Base-by-base conservation (phyloP, 2,888 invertebrate genomes). In the Meiosimyza platycephala region DNA sequence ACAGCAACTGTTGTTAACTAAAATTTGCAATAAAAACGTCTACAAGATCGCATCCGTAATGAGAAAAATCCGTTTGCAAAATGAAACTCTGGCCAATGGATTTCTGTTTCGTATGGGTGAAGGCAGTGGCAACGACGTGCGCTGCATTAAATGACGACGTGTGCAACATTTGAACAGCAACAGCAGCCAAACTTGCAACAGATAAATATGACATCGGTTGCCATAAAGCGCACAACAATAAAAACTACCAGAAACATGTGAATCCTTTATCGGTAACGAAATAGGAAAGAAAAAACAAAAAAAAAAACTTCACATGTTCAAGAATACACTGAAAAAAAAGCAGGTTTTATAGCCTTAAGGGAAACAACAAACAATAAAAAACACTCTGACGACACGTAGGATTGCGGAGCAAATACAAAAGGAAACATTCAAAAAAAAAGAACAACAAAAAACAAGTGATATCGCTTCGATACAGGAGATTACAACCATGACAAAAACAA, bases 161-260 rank as follows among this genome's bases (percentile, higher is more conserved):
- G 18, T 28, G 60, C 63, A 63, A 40, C n/a, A 63, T 48, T 13
- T 18, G 50, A 15, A 51, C 13, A 16, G 48, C 40, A 50, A 50
- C 50, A 50, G 22, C 18, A 16, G 59, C 9, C 48, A 50, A 22
- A 50, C 22, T 51, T 50, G 64, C 64, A 48, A 22, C 64, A 50
- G 50, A 50, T 64, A 64, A 64, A 64, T 64, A 64, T 64, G 64
- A 50, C 50, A 64, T 48, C 22, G 18, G n/a, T 18, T 64, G 64
- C 2, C 64, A 18, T 12, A 16, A 60, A 60, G 12, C 18, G 16
- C 18, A 57, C 18, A 40, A 40, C 40, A 40, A 40, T 40, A 40
- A 40, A 2, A 40, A 40, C 40, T 1, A 40, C 2, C 28, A 28
- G 28, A 40, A 7, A 9, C 40, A 40, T 9, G 40, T 9, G 9